Percentiles rank a stretch among this genome's conserved stretches.
Evolutionary conservation across 1,140 invertebrate genomes (phyloP).

Genomic region (Gonatopus flavifemur): DNA sequence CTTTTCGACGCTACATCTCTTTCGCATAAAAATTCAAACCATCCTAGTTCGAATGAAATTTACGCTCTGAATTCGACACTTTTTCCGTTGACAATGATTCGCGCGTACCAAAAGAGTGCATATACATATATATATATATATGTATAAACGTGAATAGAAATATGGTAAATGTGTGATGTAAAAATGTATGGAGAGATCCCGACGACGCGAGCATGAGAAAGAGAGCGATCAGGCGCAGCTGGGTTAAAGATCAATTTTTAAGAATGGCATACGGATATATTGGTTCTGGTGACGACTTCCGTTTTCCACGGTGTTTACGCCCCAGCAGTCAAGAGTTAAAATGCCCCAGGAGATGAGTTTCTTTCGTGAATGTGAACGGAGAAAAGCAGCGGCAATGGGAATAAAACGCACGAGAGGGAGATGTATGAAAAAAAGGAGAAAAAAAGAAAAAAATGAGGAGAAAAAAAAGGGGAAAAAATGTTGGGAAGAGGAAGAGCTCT

Average conservation of each 20-base stretch:
- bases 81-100: no score
- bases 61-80: no score
- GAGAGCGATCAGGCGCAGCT: neutral
- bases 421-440: neutral
- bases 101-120: no score
- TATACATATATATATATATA: no score
- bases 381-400: neutral
- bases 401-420: neutral
- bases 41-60: no score
- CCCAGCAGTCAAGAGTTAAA: conserved; percentile 24
- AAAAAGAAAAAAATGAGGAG: neutral
- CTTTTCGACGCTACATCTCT: no score
- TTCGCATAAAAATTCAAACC: no score
- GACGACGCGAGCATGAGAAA: no score
- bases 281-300: conserved; percentile 18
- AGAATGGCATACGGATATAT: conserved; percentile 23
- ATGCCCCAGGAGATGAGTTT: conserved; percentile 6
- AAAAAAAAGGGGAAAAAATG: conserved; percentile 1
- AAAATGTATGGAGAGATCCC: no score
- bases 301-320: conserved; percentile 23
- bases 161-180: no score
- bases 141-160: no score
- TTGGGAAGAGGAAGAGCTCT: neutral
- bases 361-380: conserved; percentile 2
- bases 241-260: conserved; percentile 15